A percentile compares a stretch with the other conserved stretches of the same genome.
Conservation (phyloP, 1,140 invertebrate species). For the Rhopalosiphum maidis region DNA sequence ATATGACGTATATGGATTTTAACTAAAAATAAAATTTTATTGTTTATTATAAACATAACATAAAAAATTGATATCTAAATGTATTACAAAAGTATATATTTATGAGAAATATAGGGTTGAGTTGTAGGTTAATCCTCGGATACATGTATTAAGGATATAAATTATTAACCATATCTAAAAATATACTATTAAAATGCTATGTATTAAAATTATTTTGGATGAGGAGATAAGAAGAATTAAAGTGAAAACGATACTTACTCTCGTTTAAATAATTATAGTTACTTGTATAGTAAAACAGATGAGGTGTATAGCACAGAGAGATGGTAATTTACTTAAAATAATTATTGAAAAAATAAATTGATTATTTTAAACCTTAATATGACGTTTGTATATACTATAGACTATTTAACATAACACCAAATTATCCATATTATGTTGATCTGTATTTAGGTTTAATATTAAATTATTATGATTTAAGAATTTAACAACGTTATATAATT, state of each 20-base stretch:
- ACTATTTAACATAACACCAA: not conserved
- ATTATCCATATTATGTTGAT: not conserved
- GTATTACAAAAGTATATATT: not conserved
- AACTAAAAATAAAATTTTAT: not conserved
- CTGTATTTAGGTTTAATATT: not conserved
- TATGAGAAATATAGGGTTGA: not conserved
- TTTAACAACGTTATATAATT: not conserved
- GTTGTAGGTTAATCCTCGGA: too few relatives aligned
- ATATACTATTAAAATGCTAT: too few relatives aligned
- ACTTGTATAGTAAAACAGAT: not conserved
- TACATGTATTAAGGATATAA: too few relatives aligned
- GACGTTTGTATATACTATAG: too few relatives aligned
- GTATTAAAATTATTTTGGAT: not conserved
- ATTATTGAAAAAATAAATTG: not conserved
- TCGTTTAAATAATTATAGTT: not conserved
- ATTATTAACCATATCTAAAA: too few relatives aligned
- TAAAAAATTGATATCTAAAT: not conserved
- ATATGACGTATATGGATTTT: not conserved
- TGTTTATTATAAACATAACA: not conserved
- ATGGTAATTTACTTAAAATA: not conserved
- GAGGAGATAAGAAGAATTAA: not conserved
- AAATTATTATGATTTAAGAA: not conserved
- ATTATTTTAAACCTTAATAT: too few relatives aligned
- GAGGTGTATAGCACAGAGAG: not conserved
- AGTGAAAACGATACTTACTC: not conserved